Evolutionary conservation across 2,888 invertebrate genomes (phyloP).

Genomic region (Drosophila tanythrix): DNA sequence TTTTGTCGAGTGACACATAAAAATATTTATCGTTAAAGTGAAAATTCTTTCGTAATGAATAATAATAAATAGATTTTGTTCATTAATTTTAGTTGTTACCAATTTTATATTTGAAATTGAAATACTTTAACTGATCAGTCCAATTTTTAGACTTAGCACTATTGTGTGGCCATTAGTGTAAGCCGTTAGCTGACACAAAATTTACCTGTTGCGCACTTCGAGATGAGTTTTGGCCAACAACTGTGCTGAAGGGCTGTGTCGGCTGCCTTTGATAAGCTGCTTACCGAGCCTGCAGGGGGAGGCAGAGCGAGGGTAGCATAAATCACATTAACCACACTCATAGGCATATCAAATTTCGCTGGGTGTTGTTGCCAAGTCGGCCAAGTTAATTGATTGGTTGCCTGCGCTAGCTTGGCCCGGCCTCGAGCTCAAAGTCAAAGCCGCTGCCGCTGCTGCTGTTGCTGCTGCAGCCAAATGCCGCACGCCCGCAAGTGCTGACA

Average conservation of each 20-base stretch:
- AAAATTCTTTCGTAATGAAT: neutral
- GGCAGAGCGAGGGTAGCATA: slow-evolving; percentile 32
- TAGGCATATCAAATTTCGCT: slow-evolving; percentile 74
- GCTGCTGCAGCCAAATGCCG: slow-evolving; percentile 27
- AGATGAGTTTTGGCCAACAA: slow-evolving; percentile 36
- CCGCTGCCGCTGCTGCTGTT: slow-evolving; percentile 34
- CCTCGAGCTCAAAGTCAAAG: slow-evolving; percentile 71
- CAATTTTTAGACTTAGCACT: neutral
- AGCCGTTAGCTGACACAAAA: slow-evolving; percentile 31
- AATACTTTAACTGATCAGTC: neutral
- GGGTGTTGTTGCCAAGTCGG: slow-evolving; percentile 56
- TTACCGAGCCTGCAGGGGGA: slow-evolving; percentile 22
- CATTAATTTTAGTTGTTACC: neutral
- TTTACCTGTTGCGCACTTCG: slow-evolving; percentile 43
- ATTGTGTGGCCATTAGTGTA: slow-evolving; percentile 16
- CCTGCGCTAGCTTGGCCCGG: slow-evolving; percentile 36
- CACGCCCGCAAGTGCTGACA: slow-evolving; percentile 80
- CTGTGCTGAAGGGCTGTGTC: slow-evolving; percentile 32
- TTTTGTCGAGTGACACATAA: neutral
- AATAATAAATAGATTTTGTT: neutral
- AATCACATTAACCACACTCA: slow-evolving; percentile 73
- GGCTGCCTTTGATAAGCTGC: slow-evolving; percentile 57
- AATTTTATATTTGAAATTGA: neutral
- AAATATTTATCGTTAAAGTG: neutral
- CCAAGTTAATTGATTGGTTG: slow-evolving; percentile 76